Evolutionary conservation across 2,113 vertebrate genomes (phyloP), one percentile per base, ranked within the genome.

Genomic region (Ptilonorhynchus violaceus): DNA sequence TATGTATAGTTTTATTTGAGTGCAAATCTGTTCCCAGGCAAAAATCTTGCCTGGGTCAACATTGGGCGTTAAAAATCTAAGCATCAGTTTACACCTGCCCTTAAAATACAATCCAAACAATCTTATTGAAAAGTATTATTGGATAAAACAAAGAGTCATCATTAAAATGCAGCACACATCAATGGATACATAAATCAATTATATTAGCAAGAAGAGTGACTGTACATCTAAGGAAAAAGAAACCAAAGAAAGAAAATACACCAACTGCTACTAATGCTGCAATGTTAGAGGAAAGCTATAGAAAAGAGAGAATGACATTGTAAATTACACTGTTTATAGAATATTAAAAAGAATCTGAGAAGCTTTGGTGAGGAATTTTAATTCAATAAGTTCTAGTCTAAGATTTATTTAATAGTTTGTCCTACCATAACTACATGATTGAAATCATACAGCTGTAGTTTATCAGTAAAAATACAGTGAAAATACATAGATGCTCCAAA

Each of bases 151-250:
- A 93, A 89, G 81, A 77, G 24, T 62, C 20, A 12, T 80, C 68
- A 49, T 90, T 91, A 94, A 93, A 95, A 95, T 72, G 39, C 39
- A 80, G 27, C 88, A 86, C 74, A 90, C 75, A 82, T 88, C 47
- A 77, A n/a, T 62, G 68, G 59, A 63, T 73, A 60, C 50, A 20
- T 82, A 66, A 66, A 81, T 92, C 93, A 82, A 52, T 91, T 89
- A 80, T 49, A 78, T 37, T 62, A 90, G 79, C 52, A 88, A 92
- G 92, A 91, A 85, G 62, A 64, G 15, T 63, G 46, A 49, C 52
- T 84, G 27, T 60, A 86, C 66, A 74, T 67, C 42, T 76, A 85
- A 90, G 47, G 56, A 82, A 59, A 91, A 83, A n/a, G 39, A 70
- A 79, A 70, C 41, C 58, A 60, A 75, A 92, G 80, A 39, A 53